Evolutionary conservation across 2,113 vertebrate genomes (phyloP).

Genomic region (Hippopotamus amphibius): DNA sequence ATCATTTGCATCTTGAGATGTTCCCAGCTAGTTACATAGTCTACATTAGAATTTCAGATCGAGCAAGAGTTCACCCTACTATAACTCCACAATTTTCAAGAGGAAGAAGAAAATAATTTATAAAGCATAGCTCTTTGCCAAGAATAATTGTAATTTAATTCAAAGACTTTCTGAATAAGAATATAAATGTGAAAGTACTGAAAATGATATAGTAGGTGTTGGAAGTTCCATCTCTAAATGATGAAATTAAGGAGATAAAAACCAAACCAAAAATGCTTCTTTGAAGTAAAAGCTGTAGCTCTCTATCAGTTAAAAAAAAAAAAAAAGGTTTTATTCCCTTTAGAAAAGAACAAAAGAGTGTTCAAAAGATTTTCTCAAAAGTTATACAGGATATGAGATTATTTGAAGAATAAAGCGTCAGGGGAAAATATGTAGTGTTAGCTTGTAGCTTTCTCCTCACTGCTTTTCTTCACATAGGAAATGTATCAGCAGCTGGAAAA

Average conservation of each 20-base stretch:
- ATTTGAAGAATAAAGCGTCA: slow-evolving; percentile 1
- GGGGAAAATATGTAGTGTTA: background rate
- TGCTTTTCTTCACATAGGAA: background rate
- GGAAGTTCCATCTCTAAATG: background rate
- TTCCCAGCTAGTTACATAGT: background rate
- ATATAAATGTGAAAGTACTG: background rate
- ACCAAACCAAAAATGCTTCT: background rate
- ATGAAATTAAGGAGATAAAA: slow-evolving; percentile 39
- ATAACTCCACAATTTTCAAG: slow-evolving; percentile 42
- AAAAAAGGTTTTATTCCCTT: background rate
- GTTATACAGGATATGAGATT: background rate
- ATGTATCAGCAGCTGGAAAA: slow-evolving; percentile 3
- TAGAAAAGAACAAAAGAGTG: background rate
- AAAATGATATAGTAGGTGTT: background rate
- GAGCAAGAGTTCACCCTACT: background rate
- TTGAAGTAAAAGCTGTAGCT: background rate
- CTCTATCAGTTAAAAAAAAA: background rate
- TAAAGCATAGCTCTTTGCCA: background rate
- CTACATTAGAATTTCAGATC: slow-evolving; percentile 32
- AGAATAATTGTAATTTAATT: slow-evolving; percentile 60
- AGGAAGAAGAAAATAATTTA: background rate
- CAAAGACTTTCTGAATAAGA: slow-evolving; percentile 18
- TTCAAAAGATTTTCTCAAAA: background rate
- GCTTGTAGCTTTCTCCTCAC: background rate
- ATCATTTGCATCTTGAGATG: slow-evolving; percentile 5